Evolutionary conservation across 2,888 invertebrate genomes (phyloP).

Genomic region (Drosophila macrospina): DNA sequence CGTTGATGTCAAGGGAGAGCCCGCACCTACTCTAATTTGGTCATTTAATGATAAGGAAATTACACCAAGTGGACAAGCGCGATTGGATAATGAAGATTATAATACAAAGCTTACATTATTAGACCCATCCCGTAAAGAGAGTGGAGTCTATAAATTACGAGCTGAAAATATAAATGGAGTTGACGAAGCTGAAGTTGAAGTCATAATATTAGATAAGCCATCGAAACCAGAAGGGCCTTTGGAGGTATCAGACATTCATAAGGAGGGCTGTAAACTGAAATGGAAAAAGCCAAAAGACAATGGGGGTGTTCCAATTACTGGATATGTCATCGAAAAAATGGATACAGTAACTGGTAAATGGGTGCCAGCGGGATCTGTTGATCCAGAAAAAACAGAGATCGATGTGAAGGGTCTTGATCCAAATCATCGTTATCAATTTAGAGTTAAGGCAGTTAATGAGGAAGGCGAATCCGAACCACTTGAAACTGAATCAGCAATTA

Average conservation of each 20-base stretch:
- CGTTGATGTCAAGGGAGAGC: slow-evolving; percentile 98
- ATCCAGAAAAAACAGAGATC: slow-evolving; percentile 92
- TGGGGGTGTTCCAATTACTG: slow-evolving; percentile 95
- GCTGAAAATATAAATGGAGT: slow-evolving; percentile 97
- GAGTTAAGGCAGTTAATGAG: slow-evolving; percentile 98
- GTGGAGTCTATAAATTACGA: slow-evolving; percentile 95
- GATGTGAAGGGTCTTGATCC: slow-evolving; percentile 95
- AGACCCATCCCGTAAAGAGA: slow-evolving; percentile 93
- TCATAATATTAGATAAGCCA: slow-evolving; percentile 91
- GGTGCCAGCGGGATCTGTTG: slow-evolving; percentile 94
- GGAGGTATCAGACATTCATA: slow-evolving; percentile 95
- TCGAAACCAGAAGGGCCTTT: slow-evolving; percentile 91
- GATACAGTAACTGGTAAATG: slow-evolving; percentile 94
- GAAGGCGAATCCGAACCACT: slow-evolving; percentile 98
- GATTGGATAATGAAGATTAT: slow-evolving; percentile 96
- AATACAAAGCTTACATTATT: slow-evolving; percentile 93
- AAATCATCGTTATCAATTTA: slow-evolving; percentile 98
- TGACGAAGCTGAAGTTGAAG: slow-evolving; percentile 97
- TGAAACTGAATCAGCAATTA: slow-evolving; percentile 93
- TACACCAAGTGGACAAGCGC: slow-evolving; percentile 89
- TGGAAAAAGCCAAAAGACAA: slow-evolving; percentile 99
- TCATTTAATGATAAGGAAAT: slow-evolving; percentile 87
- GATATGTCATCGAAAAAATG: slow-evolving; percentile 97
- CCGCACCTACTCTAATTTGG: slow-evolving; percentile 96
- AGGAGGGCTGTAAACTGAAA: slow-evolving; percentile 96